Evolutionary conservation across 2,113 vertebrate species (phyloP).

Genomic region (Hemiscyllium ocellatum): DNA sequence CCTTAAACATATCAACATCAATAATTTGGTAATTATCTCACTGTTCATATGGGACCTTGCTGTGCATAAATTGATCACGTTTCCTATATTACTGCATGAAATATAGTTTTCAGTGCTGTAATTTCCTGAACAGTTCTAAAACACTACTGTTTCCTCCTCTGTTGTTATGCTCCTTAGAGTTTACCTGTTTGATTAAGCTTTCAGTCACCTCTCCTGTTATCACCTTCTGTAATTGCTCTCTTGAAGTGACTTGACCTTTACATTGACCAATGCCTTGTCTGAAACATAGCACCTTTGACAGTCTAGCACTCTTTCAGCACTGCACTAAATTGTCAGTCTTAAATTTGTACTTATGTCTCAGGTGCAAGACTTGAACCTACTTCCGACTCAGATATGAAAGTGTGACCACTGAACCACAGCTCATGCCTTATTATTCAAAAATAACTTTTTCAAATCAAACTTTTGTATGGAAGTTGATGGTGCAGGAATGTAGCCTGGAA

Average conservation of each 20-base stretch:
- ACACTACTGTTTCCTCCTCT: not conserved
- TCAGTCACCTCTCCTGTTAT: not conserved
- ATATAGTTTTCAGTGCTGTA: not conserved
- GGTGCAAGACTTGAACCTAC: not conserved
- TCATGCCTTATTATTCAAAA: not conserved
- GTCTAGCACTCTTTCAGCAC: not conserved
- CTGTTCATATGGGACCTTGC: not conserved
- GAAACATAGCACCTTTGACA: not conserved
- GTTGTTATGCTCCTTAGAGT: not conserved
- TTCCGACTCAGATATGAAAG: not conserved
- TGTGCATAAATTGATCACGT: not conserved
- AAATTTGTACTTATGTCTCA: not conserved
- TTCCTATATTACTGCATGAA: not conserved
- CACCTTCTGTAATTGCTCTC: not conserved
- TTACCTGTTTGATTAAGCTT: not conserved
- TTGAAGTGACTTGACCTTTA: not conserved
- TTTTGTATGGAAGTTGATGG: not conserved
- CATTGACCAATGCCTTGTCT: not conserved
- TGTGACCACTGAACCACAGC: not conserved
- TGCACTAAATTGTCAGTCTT: not conserved
- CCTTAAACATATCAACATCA: not conserved
- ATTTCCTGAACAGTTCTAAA: not conserved
- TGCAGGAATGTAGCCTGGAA: not conserved
- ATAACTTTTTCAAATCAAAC: not conserved
- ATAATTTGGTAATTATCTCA: not conserved